phyloP scores from a whole-genome alignment of 1,140 invertebrate genomes.

The Panonychus citri region DNA sequence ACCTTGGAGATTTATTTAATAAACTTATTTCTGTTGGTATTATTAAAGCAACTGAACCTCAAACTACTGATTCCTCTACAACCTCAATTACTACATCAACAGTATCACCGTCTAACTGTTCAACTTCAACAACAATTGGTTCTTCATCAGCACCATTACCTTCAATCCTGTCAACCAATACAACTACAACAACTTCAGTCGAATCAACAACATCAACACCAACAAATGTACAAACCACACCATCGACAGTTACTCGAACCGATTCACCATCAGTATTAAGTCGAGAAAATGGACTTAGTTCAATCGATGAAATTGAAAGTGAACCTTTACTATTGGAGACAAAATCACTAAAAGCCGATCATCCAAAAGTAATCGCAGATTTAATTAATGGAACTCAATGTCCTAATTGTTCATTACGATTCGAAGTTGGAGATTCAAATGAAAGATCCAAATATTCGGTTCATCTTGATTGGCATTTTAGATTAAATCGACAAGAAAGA shows the following conservation, averaged over 20 bases:
- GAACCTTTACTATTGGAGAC: neutral
- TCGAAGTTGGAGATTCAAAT: constrained; percentile 45
- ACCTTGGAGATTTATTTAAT: constrained; percentile 56
- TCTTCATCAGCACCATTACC: neutral
- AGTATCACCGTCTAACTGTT: too few relatives aligned
- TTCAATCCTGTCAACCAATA: neutral
- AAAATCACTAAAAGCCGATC: constrained; percentile 3
- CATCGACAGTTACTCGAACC: neutral
- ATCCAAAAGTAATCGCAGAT: constrained; percentile 9
- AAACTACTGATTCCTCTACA: too few relatives aligned
- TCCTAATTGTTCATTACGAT: constrained; percentile 71
- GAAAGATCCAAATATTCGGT: constrained; percentile 46
- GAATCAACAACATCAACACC: neutral
- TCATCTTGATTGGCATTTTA: constrained; percentile 90
- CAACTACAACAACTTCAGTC: neutral
- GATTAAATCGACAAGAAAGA: constrained; percentile 65
- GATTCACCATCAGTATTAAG: too few relatives aligned
- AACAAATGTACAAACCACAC: too few relatives aligned
- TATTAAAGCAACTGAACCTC: constrained; percentile 25
- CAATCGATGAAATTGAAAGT: neutral
- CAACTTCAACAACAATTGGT: too few relatives aligned
- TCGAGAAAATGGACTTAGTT: too few relatives aligned
- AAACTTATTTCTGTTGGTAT: constrained; percentile 63
- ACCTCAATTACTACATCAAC: too few relatives aligned
- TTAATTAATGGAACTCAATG: constrained; percentile 78